Percentiles rank a stretch among this genome's conserved stretches.
phyloP scores from a whole-genome alignment of 1,140 invertebrate genomes.

The Drosophila funebris region DNA sequence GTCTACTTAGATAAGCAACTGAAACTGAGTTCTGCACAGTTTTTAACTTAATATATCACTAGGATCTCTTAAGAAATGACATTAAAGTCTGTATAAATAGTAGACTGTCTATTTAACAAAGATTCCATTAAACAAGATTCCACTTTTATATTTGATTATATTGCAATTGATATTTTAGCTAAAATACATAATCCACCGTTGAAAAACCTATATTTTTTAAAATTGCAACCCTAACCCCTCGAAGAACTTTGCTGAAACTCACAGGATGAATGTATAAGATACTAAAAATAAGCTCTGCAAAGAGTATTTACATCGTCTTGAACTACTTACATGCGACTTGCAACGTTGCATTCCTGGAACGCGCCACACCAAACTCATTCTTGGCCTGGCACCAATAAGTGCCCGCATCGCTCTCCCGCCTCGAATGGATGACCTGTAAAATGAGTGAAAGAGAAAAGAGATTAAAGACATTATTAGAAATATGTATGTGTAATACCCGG shows the following conservation, averaged over 20 bases:
- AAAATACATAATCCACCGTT: no score
- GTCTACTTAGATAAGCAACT: not conserved
- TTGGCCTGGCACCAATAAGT: conserved; percentile 95
- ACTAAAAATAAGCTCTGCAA: not conserved
- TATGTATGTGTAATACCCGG: not conserved
- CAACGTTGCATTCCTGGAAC: conserved; percentile 92
- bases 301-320: not conserved
- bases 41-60: no score
- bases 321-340: conserved; percentile 90
- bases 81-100: no score
- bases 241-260: not conserved
- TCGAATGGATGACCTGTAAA: conserved; percentile 77
- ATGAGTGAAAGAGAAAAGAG: conserved; percentile 26
- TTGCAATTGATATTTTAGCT: no score
- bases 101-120: no score
- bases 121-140: no score
- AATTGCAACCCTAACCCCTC: not conserved
- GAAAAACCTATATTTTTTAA: not conserved
- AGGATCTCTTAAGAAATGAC: no score
- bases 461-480: conserved; percentile 59
- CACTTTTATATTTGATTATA: no score
- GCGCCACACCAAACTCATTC: conserved; percentile 90
- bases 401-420: conserved; percentile 89
- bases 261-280: not conserved
- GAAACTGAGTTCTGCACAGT: no score